Conservation (phyloP, 2,113 vertebrate species). For the Elanus axillaris region DNA sequence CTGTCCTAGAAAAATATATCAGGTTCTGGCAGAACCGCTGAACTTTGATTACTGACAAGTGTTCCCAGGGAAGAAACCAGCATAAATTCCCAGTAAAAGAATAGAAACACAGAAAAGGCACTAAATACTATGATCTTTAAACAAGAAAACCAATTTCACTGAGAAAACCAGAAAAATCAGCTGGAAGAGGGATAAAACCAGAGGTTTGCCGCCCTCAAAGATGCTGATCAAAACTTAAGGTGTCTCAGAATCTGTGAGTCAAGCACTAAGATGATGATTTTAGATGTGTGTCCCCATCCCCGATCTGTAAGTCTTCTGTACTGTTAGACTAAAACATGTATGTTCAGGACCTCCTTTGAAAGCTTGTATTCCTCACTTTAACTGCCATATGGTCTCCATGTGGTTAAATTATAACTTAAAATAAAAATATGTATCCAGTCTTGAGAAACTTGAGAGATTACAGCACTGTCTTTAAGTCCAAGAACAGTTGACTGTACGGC, state of each 20-base stretch:
- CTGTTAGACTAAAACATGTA: neutral
- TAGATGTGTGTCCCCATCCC: neutral
- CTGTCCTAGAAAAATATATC: neutral
- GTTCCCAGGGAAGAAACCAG: neutral
- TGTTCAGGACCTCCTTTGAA: neutral
- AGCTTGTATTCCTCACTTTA: neutral
- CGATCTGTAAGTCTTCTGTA: neutral
- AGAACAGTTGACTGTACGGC: neutral
- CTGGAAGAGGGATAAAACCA: neutral
- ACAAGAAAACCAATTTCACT: neutral
- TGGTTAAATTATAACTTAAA: conserved; percentile 16
- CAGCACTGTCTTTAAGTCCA: neutral
- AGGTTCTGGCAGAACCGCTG: neutral
- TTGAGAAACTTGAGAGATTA: neutral
- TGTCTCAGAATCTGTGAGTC: neutral
- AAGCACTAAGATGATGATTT: neutral
- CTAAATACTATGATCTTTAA: neutral
- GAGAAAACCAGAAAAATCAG: neutral
- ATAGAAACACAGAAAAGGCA: neutral
- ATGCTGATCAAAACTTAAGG: neutral
- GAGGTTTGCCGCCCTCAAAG: neutral
- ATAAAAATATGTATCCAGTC: conserved; percentile 5
- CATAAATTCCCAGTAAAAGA: neutral
- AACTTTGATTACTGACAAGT: neutral
- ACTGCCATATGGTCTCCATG: conserved; percentile 26